Evolutionary conservation across 2,113 vertebrate genomes (phyloP).

Genomic region (Furnarius figulus): DNA sequence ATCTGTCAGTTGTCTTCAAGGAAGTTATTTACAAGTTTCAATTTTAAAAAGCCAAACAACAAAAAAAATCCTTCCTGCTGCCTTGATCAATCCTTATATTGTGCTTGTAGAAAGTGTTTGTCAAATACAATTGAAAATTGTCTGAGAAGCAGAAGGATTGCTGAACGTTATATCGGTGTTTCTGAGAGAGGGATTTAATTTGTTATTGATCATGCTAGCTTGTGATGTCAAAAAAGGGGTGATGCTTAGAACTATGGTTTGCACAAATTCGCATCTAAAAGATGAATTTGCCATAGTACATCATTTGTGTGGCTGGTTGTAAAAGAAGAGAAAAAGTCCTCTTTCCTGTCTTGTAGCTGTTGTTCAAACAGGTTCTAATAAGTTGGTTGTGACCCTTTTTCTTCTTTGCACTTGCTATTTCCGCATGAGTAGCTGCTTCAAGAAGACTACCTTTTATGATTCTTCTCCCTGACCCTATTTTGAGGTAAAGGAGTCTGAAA

Average conservation of each 20-base stretch:
- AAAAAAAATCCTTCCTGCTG: not conserved
- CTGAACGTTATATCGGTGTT: not conserved
- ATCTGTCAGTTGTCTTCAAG: not conserved
- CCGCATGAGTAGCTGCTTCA: constrained; percentile 1
- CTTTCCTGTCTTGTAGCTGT: not conserved
- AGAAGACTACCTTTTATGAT: not conserved
- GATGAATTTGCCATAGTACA: not conserved
- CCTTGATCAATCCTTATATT: not conserved
- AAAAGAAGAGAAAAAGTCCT: not conserved
- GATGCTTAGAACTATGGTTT: not conserved
- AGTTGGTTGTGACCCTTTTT: constrained; percentile 2
- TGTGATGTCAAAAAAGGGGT: not conserved
- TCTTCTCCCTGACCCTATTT: not conserved
- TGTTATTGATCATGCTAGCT: not conserved
- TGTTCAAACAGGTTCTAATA: not conserved
- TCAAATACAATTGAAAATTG: not conserved
- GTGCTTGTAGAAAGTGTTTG: not conserved
- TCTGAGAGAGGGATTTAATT: not conserved
- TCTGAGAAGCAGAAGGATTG: not conserved
- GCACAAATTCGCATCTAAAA: not conserved
- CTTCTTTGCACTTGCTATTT: not conserved
- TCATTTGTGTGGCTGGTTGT: not conserved
- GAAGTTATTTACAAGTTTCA: not conserved
- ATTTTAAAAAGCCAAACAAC: not conserved
- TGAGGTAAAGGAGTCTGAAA: not conserved